Evolutionary conservation across 2,888 invertebrate species (phyloP), one percentile per base, ranked within the genome.

Genomic region (Galeopsomyia nigrocyanea): DNA sequence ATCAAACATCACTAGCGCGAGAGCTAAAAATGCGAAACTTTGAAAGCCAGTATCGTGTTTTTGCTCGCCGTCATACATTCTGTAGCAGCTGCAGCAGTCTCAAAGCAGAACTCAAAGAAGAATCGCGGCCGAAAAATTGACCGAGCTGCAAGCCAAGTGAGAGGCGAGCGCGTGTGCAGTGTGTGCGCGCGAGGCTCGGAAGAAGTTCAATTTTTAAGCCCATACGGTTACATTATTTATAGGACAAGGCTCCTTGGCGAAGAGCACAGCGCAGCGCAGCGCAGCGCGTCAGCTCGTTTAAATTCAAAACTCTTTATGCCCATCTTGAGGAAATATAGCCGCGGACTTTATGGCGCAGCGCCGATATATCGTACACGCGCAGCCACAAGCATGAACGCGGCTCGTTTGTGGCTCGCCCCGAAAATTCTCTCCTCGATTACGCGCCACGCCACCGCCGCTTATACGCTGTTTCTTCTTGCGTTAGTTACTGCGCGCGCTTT

Each of bases 231-330:
- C 61, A 71, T 61, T 71, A 71, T 71, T 66, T 71, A 71, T 66
- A 56, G 14, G 39, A 39, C 39, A 39, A 39, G 39, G 39, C 39
- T 39, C 13, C 39, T 26, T 26, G 26, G 26, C 26, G 26, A 5
- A 26, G 26, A 26, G n/a, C 10, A 10, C 7, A 5, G 6, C 22
- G 56, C 58, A 14, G 61, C 17, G 16, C 26, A 31, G 31, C 31
- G 7, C 31, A 9, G n/a, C 31, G n/a, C 16, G 39, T 61, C n/a
- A 31, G 17, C 71, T 71, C 60, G 66, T 71, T 61, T 65, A 66
- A 65, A 71, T 71, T 71, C 71, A 71, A 71, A 71, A 66, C 71
- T 71, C 65, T 71, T 66, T 61, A 61, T 49, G 64, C 51, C 46
- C 17, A 3, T 14, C 16, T n/a, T 57, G 57, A 14, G 60, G 65